Evolutionary conservation across 2,113 vertebrate genomes (phyloP).

Genomic region (Donacobius atricapilla): DNA sequence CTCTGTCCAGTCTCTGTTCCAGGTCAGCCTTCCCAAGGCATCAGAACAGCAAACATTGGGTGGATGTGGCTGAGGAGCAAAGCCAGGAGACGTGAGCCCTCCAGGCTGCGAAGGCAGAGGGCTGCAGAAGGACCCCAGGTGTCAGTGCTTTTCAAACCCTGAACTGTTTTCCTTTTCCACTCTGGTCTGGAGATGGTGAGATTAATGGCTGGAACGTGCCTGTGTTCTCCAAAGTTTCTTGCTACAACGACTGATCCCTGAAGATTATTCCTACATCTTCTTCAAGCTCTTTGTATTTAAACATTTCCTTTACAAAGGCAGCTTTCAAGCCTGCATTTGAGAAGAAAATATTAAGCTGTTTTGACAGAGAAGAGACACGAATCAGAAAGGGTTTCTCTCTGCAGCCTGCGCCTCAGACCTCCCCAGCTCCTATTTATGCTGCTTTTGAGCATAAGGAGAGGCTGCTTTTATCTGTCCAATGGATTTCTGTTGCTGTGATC

Average conservation of each 20-base stretch:
- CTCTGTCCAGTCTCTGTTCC: neutral
- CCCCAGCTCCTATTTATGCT: conserved; percentile 24
- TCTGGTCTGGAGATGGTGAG: neutral
- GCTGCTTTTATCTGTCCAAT: conserved; percentile 38
- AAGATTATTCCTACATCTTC: conserved; percentile 30
- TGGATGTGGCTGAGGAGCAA: neutral
- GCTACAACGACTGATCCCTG: neutral
- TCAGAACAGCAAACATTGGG: neutral
- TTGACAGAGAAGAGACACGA: neutral
- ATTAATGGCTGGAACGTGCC: neutral
- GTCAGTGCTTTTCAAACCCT: neutral
- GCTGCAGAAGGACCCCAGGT: neutral
- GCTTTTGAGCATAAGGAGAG: neutral
- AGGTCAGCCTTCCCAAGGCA: neutral
- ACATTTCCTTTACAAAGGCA: conserved; percentile 4
- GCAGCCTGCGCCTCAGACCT: neutral
- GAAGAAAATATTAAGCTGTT: conserved; percentile 21
- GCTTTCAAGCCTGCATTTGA: conserved; percentile 34
- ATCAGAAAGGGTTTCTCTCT: neutral
- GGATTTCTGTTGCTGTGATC: conserved; percentile 25
- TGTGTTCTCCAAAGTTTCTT: conserved; percentile 8
- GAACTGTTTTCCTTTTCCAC: neutral
- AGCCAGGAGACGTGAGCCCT: neutral
- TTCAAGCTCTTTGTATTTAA: conserved; percentile 20
- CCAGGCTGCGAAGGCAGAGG: neutral